These are phyloP conservation scores for Mesembrinibis cayennensis DNA, from an alignment of 2,113 vertebrate genomes.

Conservation along the genomic window DNA sequence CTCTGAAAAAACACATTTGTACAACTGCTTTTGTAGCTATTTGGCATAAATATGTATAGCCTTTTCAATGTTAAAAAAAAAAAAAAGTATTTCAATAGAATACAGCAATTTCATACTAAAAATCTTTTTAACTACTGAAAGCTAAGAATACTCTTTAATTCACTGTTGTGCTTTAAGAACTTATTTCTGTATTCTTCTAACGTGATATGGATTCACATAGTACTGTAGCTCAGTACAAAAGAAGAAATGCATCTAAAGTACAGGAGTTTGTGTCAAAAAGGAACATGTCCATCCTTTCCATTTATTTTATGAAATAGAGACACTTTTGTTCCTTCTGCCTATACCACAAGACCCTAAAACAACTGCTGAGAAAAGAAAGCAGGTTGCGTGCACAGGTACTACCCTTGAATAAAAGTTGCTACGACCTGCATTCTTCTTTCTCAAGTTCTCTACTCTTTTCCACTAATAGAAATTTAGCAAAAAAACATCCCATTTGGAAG, in stretches of 20 bases:
- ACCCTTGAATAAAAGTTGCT: neutral
- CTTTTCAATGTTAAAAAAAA: neutral
- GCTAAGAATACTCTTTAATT: neutral
- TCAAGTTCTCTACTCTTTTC: neutral
- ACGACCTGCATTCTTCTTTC: neutral
- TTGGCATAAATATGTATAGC: neutral
- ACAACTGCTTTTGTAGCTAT: neutral
- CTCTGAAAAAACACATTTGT: neutral
- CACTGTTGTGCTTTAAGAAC: neutral
- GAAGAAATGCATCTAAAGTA: neutral
- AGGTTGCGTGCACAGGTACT: neutral
- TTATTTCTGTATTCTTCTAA: neutral
- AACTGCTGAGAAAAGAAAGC: neutral
- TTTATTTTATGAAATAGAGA: neutral
- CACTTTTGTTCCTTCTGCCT: neutral
- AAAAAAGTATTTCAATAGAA: neutral
- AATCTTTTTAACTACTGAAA: neutral
- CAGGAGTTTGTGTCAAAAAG: neutral
- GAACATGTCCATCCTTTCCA: neutral
- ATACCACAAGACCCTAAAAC: neutral
- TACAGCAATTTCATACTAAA: neutral
- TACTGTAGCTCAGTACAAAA: neutral
- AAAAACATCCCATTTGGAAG: neutral
- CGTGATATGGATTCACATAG: neutral
- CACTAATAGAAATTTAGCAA: neutral